A percentile compares a stretch with the other conserved stretches of the same genome.
Conservation (phyloP, 2,797 vertebrate species). For the Alosa sapidissima region DNA sequence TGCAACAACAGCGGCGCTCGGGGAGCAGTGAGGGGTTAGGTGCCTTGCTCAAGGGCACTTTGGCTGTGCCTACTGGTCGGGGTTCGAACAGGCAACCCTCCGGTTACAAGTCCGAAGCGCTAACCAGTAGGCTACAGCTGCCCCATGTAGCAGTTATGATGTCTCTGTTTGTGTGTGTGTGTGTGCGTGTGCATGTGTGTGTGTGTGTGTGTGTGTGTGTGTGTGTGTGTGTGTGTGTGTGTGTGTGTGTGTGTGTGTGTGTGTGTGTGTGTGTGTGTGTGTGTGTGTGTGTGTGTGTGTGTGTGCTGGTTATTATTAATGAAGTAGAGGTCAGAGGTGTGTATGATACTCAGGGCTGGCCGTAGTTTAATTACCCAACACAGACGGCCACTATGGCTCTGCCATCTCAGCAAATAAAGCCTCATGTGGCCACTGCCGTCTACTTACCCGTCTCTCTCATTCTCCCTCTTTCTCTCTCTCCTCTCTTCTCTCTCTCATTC, state of each 20-base stretch:
- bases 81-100: too few species aligned
- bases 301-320: not conserved
- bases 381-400: slow-evolving; percentile 66
- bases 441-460: not conserved
- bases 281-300: not conserved
- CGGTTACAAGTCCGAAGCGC: too few species aligned
- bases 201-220: not conserved
- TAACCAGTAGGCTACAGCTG: too few species aligned
- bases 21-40: too few species aligned
- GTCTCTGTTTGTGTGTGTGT: not conserved
- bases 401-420: slow-evolving; percentile 65
- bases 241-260: not conserved
- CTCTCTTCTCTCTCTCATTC: not conserved
- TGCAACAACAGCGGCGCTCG: too few species aligned
- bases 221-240: not conserved
- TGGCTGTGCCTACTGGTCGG: too few species aligned
- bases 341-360: slow-evolving; percentile 73
- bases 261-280: not conserved
- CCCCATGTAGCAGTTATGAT: not conserved
- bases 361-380: slow-evolving; percentile 72
- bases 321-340: slow-evolving; percentile 52
- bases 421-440: not conserved
- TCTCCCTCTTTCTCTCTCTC: not conserved
- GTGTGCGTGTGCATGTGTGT: not conserved
- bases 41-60: too few species aligned